Conservation (phyloP, 2,113 vertebrate species). For the Mus spicilegus region DNA sequence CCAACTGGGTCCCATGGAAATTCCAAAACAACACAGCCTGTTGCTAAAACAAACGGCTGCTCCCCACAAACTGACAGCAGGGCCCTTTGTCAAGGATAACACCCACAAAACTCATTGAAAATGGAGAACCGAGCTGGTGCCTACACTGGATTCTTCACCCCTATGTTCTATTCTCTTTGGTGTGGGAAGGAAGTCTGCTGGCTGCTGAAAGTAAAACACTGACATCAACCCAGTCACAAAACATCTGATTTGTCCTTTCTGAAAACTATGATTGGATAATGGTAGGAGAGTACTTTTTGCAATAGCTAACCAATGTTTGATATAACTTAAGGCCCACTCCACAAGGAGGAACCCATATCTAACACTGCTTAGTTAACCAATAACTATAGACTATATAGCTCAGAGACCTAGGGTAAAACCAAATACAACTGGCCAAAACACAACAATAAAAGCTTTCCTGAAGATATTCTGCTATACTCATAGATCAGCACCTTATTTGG, state of each 20-base stretch:
- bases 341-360: not conserved
- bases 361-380: not conserved
- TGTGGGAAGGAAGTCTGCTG: not conserved
- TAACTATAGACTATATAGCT: not conserved
- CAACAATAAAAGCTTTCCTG: too few relatives aligned
- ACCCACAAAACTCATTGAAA: not conserved
- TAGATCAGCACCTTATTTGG: not conserved
- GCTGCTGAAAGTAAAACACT: not conserved
- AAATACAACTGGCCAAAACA: not conserved
- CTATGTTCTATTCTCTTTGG: not conserved
- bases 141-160: not conserved
- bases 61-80: not conserved
- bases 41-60: not conserved
- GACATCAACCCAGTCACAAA: not conserved
- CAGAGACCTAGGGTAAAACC: not conserved
- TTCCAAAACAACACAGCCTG: not conserved
- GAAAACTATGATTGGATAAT: not conserved
- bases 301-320: not conserved
- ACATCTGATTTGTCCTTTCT: not conserved
- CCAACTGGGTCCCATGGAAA: not conserved
- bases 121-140: not conserved
- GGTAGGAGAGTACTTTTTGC: too few relatives aligned
- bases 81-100: not conserved
- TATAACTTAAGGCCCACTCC: not conserved
- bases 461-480: too few relatives aligned